Evolutionary conservation across 2,888 invertebrate species (phyloP).

Genomic region (Caenorhabditis sp.): DNA sequence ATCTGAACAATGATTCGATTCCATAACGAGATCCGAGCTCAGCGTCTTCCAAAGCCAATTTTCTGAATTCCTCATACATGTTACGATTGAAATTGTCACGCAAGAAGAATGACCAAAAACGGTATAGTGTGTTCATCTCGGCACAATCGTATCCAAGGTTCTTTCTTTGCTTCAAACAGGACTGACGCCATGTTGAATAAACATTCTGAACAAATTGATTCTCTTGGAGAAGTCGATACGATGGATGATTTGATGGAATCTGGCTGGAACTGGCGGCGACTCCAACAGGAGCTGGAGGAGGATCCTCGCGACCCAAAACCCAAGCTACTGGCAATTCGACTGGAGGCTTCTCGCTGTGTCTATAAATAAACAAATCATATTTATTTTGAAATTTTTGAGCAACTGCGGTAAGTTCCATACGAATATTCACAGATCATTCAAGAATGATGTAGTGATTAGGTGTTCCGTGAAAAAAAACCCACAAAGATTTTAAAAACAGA

Average conservation of each 20-base stretch:
- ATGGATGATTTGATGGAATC: constrained; percentile 79
- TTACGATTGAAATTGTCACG: constrained; percentile 95
- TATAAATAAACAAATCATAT: too few species aligned
- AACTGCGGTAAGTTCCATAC: too few species aligned
- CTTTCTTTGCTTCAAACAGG: constrained; percentile 93
- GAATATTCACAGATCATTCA: too few species aligned
- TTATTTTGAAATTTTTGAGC: too few species aligned
- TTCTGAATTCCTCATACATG: constrained; percentile 96
- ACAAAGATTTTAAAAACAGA: too few species aligned
- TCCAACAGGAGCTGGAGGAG: constrained; percentile 47
- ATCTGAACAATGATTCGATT: constrained; percentile 84
- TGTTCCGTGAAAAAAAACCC: too few species aligned
- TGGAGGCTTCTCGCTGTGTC: constrained; percentile 80
- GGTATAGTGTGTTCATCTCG: constrained; percentile 98
- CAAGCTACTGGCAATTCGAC: constrained; percentile 92
- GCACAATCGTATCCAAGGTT: constrained; percentile 91
- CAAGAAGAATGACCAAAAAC: constrained; percentile 99
- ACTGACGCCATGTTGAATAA: constrained; percentile 92
- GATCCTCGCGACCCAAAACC: constrained; percentile 80
- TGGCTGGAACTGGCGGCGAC: constrained; percentile 51
- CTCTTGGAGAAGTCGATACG: constrained; percentile 89
- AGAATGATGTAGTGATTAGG: too few species aligned
- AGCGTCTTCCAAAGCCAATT: constrained; percentile 91
- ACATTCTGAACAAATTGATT: constrained; percentile 95
- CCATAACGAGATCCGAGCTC: constrained; percentile 77